These are phyloP conservation scores for Amphipyra tragopoginis DNA, from an alignment of 2,888 invertebrate genomes.

Conservation along the genomic window DNA sequence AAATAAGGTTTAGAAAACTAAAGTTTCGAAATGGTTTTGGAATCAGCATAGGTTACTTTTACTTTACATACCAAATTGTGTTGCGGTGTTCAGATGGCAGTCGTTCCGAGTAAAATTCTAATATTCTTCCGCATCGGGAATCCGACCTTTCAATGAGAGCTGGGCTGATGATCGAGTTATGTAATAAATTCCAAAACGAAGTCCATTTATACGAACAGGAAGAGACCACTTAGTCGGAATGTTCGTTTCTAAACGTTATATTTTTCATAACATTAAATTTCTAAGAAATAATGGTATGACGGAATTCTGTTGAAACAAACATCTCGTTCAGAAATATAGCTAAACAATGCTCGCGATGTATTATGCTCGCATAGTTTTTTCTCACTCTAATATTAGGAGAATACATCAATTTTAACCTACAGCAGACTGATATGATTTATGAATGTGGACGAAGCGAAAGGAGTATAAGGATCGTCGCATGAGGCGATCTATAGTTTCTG, in stretches of 20 bases:
- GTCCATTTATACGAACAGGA: neutral
- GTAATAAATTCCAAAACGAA: neutral
- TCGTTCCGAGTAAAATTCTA: too few relatives aligned
- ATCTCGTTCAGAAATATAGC: conserved; percentile 3
- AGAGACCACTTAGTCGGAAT: neutral
- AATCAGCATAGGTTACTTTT: too few relatives aligned
- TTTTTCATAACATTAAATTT: neutral
- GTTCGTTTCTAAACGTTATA: neutral
- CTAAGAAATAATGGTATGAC: conserved; percentile 4
- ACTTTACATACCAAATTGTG: too few relatives aligned
- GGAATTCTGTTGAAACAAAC: conserved; percentile 19
- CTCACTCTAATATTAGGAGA: neutral
- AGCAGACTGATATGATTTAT: neutral
- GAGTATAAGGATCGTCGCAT: too few relatives aligned
- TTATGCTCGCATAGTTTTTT: neutral
- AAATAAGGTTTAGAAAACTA: too few relatives aligned
- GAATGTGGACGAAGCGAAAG: too few relatives aligned
- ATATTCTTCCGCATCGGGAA: too few relatives aligned
- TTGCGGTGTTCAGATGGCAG: too few relatives aligned
- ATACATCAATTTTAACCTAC: neutral
- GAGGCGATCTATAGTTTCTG: too few relatives aligned
- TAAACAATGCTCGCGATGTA: conserved; percentile 7
- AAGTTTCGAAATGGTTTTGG: too few relatives aligned
- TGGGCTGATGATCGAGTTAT: too few relatives aligned
- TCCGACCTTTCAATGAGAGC: too few relatives aligned